Conservation (phyloP, 1,140 invertebrate species). For the Dinoponera quadriceps region DNA sequence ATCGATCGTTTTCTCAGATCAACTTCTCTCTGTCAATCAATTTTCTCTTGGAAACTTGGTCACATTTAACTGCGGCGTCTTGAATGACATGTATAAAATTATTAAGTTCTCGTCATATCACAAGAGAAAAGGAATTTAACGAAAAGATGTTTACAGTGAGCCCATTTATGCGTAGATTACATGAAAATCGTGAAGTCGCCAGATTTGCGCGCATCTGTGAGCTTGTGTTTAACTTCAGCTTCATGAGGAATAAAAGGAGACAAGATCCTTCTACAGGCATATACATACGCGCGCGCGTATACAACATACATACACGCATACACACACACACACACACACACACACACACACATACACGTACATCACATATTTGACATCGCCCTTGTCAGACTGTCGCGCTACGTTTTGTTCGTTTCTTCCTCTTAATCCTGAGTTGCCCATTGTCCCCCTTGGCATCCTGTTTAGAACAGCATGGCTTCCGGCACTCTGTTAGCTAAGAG, state of each 20-base stretch:
- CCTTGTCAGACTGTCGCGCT: conserved; percentile 47
- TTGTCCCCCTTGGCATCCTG: conserved; percentile 68
- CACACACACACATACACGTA: conserved; percentile 3
- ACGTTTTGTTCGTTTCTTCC: conserved; percentile 67
- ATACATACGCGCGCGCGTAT: background rate
- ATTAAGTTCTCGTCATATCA: too few species aligned
- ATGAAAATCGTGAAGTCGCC: too few species aligned
- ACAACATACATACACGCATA: too few species aligned
- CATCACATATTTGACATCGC: conserved; percentile 20
- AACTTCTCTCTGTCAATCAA: too few species aligned
- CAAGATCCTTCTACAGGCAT: background rate
- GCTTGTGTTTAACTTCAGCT: background rate
- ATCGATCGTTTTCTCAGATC: too few species aligned
- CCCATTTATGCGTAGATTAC: background rate
- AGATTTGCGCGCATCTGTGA: background rate
- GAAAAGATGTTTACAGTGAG: background rate
- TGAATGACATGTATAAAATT: too few species aligned
- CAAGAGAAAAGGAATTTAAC: background rate
- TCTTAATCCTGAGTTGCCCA: conserved; percentile 63
- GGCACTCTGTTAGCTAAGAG: conserved; percentile 77
- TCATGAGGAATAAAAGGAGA: background rate
- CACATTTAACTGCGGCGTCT: too few species aligned
- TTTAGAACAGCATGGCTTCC: conserved; percentile 81
- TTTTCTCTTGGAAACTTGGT: too few species aligned
- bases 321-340: background rate